phyloP scores from a whole-genome alignment of 2,797 vertebrate genomes.

The Hemibagrus guttatus region DNA sequence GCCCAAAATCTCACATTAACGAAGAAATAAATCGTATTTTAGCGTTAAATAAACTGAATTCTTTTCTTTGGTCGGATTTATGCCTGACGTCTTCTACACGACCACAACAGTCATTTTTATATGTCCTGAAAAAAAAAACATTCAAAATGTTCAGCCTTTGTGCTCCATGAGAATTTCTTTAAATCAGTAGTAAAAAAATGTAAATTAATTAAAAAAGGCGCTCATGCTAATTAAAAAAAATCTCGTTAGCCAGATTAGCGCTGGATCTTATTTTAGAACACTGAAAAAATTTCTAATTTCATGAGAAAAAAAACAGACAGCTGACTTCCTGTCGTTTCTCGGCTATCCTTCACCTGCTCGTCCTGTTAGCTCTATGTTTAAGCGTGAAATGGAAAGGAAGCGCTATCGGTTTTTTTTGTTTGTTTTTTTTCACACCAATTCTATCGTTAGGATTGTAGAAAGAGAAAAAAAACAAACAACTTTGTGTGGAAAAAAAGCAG shows the following conservation, averaged over 20 bases:
- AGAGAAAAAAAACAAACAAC: neutral
- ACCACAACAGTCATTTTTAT: neutral
- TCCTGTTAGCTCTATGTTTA: neutral
- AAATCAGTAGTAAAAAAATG: no score
- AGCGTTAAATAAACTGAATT: neutral
- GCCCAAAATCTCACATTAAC: no score
- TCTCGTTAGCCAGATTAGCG: neutral
- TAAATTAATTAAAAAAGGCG: neutral
- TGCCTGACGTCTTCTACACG: neutral
- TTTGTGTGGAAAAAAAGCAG: constrained; percentile 17
- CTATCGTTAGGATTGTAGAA: neutral
- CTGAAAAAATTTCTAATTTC: neutral
- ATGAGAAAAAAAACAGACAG: neutral
- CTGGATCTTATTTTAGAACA: neutral
- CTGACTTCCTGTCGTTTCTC: neutral
- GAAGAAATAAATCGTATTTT: neutral
- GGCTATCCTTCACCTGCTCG: neutral
- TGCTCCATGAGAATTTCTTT: neutral
- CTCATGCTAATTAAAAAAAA: neutral
- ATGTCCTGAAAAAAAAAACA: neutral
- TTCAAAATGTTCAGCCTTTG: neutral
- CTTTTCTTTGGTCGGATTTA: neutral
- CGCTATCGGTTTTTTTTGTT: neutral
- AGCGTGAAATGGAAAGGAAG: neutral
- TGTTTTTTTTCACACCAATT: neutral